Percentiles rank a stretch among this genome's conserved stretches.
These are phyloP conservation scores for Eledona agricola DNA, from an alignment of 2,888 invertebrate genomes.

Conservation along the genomic window DNA sequence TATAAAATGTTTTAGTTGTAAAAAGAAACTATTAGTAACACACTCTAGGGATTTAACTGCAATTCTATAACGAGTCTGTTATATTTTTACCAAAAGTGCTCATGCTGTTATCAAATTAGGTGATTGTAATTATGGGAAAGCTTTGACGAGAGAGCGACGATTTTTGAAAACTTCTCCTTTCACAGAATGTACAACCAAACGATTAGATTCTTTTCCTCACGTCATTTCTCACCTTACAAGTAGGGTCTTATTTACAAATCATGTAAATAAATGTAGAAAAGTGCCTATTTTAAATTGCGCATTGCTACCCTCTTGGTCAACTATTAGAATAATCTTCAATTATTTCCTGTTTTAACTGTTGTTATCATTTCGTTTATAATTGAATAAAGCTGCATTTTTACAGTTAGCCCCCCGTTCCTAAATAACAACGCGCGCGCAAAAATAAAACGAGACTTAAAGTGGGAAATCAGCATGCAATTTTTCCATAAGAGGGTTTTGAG, in stretches of 20 bases:
- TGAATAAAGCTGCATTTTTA: slow-evolving; percentile 63
- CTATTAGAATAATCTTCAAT: slow-evolving; percentile 57
- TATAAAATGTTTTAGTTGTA: slow-evolving; percentile 52
- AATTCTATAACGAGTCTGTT: slow-evolving; percentile 56
- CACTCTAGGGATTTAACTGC: slow-evolving; percentile 46
- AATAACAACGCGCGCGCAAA: no score
- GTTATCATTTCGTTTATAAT: slow-evolving; percentile 60
- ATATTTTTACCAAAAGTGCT: slow-evolving; percentile 76
- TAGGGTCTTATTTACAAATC: slow-evolving; percentile 36
- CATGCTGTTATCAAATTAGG: slow-evolving; percentile 68
- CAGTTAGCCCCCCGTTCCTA: slow-evolving; percentile 44
- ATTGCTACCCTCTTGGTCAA: slow-evolving; percentile 61
- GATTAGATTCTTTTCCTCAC: slow-evolving; percentile 16
- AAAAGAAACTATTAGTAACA: slow-evolving; percentile 43
- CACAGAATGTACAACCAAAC: slow-evolving; percentile 5
- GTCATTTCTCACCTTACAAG: slow-evolving; percentile 34
- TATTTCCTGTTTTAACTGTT: slow-evolving; percentile 61
- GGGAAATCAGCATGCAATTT: no score
- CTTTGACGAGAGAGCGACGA: slow-evolving; percentile 32
- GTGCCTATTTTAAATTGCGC: slow-evolving; percentile 62
- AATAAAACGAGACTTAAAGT: no score
- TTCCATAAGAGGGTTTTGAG: no score
- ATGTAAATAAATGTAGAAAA: slow-evolving; percentile 61
- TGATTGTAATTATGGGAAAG: slow-evolving; percentile 28
- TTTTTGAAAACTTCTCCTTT: slow-evolving; percentile 17